Conservation (phyloP, 2,113 vertebrate genomes). For the Ctenomys sociabilis region DNA sequence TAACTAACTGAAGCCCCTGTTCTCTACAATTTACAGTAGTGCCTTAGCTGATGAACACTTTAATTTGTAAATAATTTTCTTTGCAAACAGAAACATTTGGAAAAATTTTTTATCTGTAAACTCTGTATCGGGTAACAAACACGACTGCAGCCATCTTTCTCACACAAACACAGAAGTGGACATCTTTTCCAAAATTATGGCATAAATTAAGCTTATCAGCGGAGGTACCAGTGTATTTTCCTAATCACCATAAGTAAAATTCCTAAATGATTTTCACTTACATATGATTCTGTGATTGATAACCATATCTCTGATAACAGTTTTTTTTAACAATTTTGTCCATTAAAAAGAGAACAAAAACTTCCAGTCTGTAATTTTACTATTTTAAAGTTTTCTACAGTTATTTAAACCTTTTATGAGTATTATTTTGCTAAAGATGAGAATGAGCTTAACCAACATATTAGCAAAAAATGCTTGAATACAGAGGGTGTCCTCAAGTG, state of each 20-base stretch:
- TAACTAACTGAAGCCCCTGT: slow-evolving; percentile 38
- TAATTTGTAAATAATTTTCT: not conserved
- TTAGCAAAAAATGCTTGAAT: not conserved
- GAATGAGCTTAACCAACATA: not conserved
- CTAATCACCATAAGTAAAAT: not conserved
- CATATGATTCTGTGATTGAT: slow-evolving; percentile 29
- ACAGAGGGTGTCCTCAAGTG: not conserved
- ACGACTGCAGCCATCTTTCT: not conserved
- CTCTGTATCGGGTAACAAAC: not conserved
- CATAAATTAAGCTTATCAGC: not conserved
- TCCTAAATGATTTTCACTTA: slow-evolving; percentile 50
- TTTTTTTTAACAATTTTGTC: slow-evolving; percentile 35
- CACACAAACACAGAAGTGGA: not conserved
- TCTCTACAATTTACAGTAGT: not conserved
- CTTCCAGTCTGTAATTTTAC: slow-evolving; percentile 22
- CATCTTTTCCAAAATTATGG: not conserved
- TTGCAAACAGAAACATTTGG: not conserved
- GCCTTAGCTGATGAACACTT: too few relatives aligned
- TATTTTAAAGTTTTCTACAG: slow-evolving; percentile 13
- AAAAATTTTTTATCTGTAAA: not conserved
- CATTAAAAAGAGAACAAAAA: slow-evolving; percentile 41
- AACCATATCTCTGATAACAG: slow-evolving; percentile 12
- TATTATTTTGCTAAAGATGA: slow-evolving; percentile 37
- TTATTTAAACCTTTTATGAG: not conserved
- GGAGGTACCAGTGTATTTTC: not conserved